Percentiles rank a stretch among this genome's conserved stretches.
phyloP scores from a whole-genome alignment of 1,140 invertebrate species.

The Apis dorsata region DNA sequence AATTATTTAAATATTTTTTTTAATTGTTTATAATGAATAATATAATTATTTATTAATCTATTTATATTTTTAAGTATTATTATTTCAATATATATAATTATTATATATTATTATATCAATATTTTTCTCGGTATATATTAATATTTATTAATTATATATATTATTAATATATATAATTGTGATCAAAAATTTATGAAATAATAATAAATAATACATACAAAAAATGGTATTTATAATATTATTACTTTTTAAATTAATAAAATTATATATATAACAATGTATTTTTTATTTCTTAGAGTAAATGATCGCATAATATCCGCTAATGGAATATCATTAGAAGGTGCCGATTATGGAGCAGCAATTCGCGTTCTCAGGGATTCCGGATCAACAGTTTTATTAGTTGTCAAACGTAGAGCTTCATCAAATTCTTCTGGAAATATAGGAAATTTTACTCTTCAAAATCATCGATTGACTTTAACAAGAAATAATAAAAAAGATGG shows the following conservation, averaged over 20 bases:
- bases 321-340: conserved; percentile 97
- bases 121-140: background rate
- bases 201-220: background rate
- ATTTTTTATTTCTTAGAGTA: conserved; percentile 84
- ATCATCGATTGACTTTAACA: conserved; percentile 88
- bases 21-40: too few species aligned
- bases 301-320: conserved; percentile 98
- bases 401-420: conserved; percentile 88
- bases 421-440: conserved; percentile 76
- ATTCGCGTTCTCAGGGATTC: conserved; percentile 94
- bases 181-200: background rate
- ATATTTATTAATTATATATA: background rate
- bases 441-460: conserved; percentile 80
- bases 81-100: background rate
- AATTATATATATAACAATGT: background rate
- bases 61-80: background rate
- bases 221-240: background rate
- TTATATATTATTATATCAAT: background rate
- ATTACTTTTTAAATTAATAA: background rate
- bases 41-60: background rate
- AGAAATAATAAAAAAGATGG: conserved; percentile 98
- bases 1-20: background rate
- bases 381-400: conserved; percentile 92
- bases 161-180: too few species aligned
- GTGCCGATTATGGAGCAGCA: conserved; percentile 96